Base-by-base conservation (phyloP, 2,113 vertebrate species). In the Pristiophorus japonicus region DNA sequence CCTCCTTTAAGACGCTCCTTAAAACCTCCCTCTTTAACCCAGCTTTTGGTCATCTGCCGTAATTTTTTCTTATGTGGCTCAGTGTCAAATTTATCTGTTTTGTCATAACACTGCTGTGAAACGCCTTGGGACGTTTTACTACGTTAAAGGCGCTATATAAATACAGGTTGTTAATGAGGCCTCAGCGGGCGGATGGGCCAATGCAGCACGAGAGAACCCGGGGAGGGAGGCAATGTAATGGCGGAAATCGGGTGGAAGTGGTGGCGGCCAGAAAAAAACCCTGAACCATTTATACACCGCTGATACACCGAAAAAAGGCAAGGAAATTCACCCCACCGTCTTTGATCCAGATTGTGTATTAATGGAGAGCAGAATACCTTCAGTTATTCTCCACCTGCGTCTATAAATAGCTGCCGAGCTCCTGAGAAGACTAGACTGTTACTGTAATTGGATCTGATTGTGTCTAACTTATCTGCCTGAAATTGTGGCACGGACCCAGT, bases 371-470 rank as follows among this genome's bases (percentile, higher is more conserved):
- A 95, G 90, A 67, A 62, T 27, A 94, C 88, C 38, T 14, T 51
- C 91, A 62, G 45, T 59, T 78, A 90, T 38, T 95, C 34, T 51
- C 38, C 34, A 95, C 62, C 93, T 87, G 38, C 38, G 51, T n/a
- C 95, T 95, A 92, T 95, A 95, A 90, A 96, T 95, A 95, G 93
- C 66, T 66, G 34, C 62, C 90, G 78, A 85, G 95, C 34, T 67
- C 47, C 34, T 42, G 85, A 93, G 95, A 73, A 95, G 93, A 78
- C 30, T 81, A 75, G 55, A 4, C 30, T 55, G 51, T 67, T 87
- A 14, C n/a, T 63, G 95, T 63, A 47, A 93, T 92, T 95, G 10
- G 85, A 93, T 88, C 34, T 84, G 11, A 85, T 91, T 95, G 47
- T 90, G 59, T 93, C 22, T 22, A 95, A 70, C 94, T 55, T 62